Evolutionary conservation across 2,888 invertebrate genomes (phyloP), one percentile per base, ranked within the genome.

Genomic region (Acanthosoma haemorrhoidale): DNA sequence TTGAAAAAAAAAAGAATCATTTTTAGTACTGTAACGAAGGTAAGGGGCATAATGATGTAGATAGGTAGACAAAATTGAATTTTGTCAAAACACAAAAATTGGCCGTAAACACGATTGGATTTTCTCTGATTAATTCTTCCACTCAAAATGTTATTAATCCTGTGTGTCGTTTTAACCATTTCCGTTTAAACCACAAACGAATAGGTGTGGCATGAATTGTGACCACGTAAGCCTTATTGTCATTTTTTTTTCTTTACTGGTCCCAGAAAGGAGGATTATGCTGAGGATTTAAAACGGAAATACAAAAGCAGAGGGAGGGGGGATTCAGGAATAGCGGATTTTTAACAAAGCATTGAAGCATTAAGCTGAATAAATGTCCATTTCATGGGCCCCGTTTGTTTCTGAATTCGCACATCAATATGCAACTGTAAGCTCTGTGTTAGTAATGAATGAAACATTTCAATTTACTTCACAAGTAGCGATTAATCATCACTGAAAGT

Each of bases 111-210:
- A n/a, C n/a, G n/a, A n/a, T n/a, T n/a, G n/a, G n/a, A n/a, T n/a
- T n/a, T n/a, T n/a, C n/a, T n/a, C n/a, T n/a, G n/a, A n/a, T n/a
- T n/a, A n/a, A n/a, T n/a, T n/a, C n/a, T n/a, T n/a, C n/a, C n/a
- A n/a, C n/a, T n/a, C n/a, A n/a, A n/a, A n/a, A n/a, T n/a, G n/a
- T n/a, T n/a, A n/a, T n/a, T n/a, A n/a, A n/a, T n/a, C n/a, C n/a
- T n/a, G n/a, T n/a, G n/a, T n/a, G n/a, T n/a, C n/a, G n/a, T n/a
- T n/a, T n/a, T n/a, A n/a, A n/a, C n/a, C n/a, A n/a, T n/a, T n/a
- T n/a, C n/a, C n/a, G n/a, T n/a, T n/a, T 25, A 51, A 51, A 51
- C 51, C 25, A n/a, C 51, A 51, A 51, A 51, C 51, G 51, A 51
- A 51, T 51, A 51, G 51, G 29, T 25, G n/a, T 6, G n/a, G 8